Evolutionary conservation across 2,888 invertebrate species (phyloP).

Genomic region (Osmoderma eremita): DNA sequence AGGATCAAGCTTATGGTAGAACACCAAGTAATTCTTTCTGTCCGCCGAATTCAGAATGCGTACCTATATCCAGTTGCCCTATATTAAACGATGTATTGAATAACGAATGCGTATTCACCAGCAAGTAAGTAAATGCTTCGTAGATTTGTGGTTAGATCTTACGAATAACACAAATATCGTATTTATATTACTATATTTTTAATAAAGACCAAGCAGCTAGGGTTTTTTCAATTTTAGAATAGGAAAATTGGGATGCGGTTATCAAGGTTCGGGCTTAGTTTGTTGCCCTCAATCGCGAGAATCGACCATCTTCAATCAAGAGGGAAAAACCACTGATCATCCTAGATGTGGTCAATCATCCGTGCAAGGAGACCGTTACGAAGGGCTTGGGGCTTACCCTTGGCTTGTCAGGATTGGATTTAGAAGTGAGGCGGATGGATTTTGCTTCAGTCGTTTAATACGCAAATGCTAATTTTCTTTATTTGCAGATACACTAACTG

Average conservation of each 20-base stretch:
- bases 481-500: conserved; percentile 71
- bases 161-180: background rate
- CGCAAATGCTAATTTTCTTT: conserved; percentile 1
- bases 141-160: background rate
- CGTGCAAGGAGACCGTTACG: conserved; percentile 73
- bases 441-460: background rate
- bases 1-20: conserved; percentile 13
- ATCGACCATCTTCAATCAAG: conserved; percentile 30
- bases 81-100: conserved; percentile 68
- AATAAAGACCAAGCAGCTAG: too few relatives aligned
- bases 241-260: conserved; percentile 71
- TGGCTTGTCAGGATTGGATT: conserved; percentile 82
- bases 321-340: conserved; percentile 55
- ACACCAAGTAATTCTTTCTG: conserved; percentile 51
- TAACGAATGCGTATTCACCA: conserved; percentile 70
- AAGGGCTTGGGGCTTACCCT: conserved; percentile 78
- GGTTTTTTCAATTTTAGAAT: conserved; percentile 64
- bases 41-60: conserved; percentile 61
- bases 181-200: too few relatives aligned
- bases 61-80: conserved; percentile 69
- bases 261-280: conserved; percentile 66
- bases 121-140: conserved; percentile 63
- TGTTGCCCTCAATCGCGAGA: conserved; percentile 71
- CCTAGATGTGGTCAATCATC: conserved; percentile 73
- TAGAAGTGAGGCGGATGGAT: conserved; percentile 67